phyloP scores from a whole-genome alignment of 2,797 vertebrate genomes.

The Manis javanica region DNA sequence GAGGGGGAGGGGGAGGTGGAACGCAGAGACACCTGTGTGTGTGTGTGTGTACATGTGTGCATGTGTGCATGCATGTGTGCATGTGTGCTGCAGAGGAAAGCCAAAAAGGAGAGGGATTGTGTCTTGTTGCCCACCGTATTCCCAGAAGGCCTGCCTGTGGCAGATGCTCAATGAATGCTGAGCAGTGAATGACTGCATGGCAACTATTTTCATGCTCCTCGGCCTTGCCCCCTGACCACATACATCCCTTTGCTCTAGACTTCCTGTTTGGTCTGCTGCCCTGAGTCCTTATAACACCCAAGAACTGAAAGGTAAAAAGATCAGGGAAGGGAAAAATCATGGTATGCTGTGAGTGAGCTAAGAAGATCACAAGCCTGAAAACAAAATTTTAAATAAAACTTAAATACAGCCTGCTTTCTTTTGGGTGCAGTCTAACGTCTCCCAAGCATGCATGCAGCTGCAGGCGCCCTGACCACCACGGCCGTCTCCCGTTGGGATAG shows the following conservation, averaged over 20 bases:
- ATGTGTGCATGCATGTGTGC: background rate
- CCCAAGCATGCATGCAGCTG: background rate
- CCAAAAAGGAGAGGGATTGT: background rate
- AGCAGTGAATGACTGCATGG: background rate
- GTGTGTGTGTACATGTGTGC: too few species aligned
- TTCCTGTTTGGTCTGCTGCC: constrained; percentile 2
- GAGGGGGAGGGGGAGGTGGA: background rate
- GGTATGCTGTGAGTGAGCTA: background rate
- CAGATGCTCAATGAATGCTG: background rate
- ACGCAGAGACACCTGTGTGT: background rate
- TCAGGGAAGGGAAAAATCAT: background rate
- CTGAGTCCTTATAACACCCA: background rate
- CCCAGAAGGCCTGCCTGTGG: background rate
- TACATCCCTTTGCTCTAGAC: background rate
- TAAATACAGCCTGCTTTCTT: background rate
- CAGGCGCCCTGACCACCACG: background rate
- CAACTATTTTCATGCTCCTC: background rate
- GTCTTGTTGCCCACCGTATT: background rate
- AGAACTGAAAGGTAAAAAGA: background rate
- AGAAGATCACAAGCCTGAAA: background rate
- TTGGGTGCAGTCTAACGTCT: background rate
- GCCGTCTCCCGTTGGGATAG: background rate
- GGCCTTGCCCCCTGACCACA: background rate
- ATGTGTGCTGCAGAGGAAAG: background rate
- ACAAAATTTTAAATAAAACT: background rate